These are phyloP conservation scores for Syritta pipiens DNA, from an alignment of 2,888 invertebrate species.

Conservation along the genomic window DNA sequence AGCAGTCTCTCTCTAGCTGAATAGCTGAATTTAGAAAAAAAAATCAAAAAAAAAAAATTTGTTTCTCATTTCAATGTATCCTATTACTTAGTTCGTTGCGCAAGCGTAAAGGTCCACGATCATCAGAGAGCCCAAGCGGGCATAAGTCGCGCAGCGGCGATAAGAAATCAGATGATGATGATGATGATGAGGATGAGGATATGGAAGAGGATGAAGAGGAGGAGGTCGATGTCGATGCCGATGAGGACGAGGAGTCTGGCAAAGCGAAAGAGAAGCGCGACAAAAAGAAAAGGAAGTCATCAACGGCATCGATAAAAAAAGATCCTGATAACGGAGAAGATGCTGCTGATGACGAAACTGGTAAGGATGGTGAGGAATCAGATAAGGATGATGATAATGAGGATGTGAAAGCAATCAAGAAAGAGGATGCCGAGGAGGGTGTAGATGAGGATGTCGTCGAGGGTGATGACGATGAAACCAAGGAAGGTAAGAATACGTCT, in stretches of 20 bases:
- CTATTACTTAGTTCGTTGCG: constrained; percentile 77
- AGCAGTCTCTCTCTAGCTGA: constrained; percentile 50
- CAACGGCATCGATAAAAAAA: constrained; percentile 37
- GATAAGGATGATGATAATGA: constrained; percentile 79
- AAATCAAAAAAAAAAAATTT: constrained; percentile 50
- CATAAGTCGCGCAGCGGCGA: constrained; percentile 71
- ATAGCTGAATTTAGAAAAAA: constrained; percentile 40
- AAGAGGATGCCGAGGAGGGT: constrained; percentile 73
- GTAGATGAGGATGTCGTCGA: constrained; percentile 26
- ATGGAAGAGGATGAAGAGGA: constrained; percentile 61
- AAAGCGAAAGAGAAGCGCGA: constrained; percentile 71
- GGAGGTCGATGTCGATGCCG: constrained; percentile 43
- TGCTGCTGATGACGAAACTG: constrained; percentile 71
- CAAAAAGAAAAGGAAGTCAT: constrained; percentile 60
- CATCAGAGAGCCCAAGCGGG: constrained; percentile 73
- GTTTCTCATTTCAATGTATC: constrained; percentile 69
- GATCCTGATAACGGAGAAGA: too few species aligned
- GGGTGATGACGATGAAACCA: constrained; percentile 72
- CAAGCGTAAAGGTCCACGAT: constrained; percentile 76
- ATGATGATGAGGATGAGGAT: constrained; percentile 72
- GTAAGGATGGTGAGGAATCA: constrained; percentile 71
- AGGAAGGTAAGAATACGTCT: constrained; percentile 76
- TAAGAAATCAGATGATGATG: constrained; percentile 73
- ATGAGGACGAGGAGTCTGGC: constrained; percentile 71
- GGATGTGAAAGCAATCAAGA: too few species aligned